Conservation (phyloP, 1,140 invertebrate species). For the Penaeus chinensis region DNA sequence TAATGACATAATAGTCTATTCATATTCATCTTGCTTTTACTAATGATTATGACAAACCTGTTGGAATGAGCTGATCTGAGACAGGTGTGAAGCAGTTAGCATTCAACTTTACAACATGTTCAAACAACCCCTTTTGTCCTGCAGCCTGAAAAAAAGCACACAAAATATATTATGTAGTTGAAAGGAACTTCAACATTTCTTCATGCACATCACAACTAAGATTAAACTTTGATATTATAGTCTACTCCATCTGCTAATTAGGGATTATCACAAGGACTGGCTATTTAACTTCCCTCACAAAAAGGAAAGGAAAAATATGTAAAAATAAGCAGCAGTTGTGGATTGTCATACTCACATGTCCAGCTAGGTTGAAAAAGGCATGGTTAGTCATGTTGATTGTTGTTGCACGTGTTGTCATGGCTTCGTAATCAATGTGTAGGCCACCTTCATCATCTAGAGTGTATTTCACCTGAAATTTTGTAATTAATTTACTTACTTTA, state of each 20-base stretch:
- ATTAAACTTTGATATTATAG: background rate
- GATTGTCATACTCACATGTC: constrained; percentile 54
- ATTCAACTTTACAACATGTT: constrained; percentile 81
- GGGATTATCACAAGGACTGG: background rate
- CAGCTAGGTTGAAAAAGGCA: constrained; percentile 89
- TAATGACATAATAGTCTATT: constrained; percentile 34
- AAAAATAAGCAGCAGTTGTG: background rate
- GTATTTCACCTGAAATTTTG: constrained; percentile 75
- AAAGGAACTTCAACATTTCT: no score
- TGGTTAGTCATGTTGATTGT: constrained; percentile 93
- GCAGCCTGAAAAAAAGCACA: constrained; percentile 68
- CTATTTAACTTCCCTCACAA: background rate
- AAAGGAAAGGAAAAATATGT: background rate
- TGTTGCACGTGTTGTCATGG: constrained; percentile 81
- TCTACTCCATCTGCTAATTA: background rate
- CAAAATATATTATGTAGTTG: background rate
- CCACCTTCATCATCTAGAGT: constrained; percentile 79
- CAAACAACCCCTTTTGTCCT: constrained; percentile 75
- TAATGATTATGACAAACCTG: constrained; percentile 67
- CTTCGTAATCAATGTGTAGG: constrained; percentile 79
- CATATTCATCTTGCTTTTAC: background rate
- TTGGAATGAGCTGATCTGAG: constrained; percentile 80
- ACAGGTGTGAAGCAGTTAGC: constrained; percentile 83
- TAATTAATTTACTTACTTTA: background rate
- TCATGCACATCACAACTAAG: background rate